These are phyloP conservation scores for Catamblyrhynchus diadema DNA, from an alignment of 2,797 vertebrate species.

Conservation along the genomic window DNA sequence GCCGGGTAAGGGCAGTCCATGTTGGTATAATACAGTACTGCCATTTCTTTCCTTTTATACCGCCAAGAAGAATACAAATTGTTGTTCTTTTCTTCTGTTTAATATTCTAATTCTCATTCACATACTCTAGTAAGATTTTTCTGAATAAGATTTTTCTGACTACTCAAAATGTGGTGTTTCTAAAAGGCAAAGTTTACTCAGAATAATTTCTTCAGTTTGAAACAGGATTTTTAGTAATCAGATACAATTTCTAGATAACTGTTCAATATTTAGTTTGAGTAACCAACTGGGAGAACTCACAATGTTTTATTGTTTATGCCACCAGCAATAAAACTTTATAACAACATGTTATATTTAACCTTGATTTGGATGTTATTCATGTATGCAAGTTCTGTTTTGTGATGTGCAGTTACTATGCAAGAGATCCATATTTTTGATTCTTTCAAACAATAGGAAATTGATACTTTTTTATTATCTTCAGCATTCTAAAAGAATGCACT, in stretches of 20 bases:
- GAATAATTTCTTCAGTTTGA: not conserved
- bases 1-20: conserved; percentile 76
- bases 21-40: not conserved
- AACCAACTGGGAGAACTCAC: not conserved
- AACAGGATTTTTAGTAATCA: not conserved
- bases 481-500: not conserved
- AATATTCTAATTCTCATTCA: not conserved
- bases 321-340: not conserved
- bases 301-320: not conserved
- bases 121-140: not conserved
- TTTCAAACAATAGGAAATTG: not conserved
- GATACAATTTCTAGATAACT: not conserved
- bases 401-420: not conserved
- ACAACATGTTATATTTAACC: not conserved
- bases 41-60: not conserved
- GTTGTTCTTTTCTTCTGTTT: not conserved
- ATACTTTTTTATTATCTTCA: not conserved
- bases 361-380: not conserved
- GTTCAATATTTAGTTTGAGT: not conserved
- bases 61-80: not conserved
- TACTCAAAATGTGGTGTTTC: not conserved
- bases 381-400: not conserved
- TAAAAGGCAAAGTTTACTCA: not conserved
- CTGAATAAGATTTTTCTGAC: not conserved
- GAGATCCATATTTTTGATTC: not conserved